Evolutionary conservation across 2,113 vertebrate genomes (phyloP).

Genomic region (Eulemur macaco): DNA sequence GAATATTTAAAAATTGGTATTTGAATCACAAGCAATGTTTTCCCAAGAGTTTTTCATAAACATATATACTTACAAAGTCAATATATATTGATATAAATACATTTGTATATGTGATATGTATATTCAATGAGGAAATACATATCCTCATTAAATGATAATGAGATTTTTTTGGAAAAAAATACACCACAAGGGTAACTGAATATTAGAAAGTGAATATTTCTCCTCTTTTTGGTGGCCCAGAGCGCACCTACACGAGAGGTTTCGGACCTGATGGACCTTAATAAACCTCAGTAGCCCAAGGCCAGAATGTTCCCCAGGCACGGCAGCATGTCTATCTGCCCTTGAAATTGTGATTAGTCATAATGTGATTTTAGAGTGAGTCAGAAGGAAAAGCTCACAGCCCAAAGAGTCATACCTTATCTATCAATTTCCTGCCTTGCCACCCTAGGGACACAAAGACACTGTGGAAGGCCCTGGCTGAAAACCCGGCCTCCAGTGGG

Average conservation of each 20-base stretch:
- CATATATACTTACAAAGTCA: background rate
- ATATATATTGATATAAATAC: too few relatives aligned
- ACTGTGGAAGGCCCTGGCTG: slow-evolving; percentile 70
- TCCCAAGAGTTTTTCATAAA: background rate
- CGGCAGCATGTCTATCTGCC: background rate
- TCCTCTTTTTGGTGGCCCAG: background rate
- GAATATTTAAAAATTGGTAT: background rate
- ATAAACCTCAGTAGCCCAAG: background rate
- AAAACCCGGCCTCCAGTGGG: slow-evolving; percentile 54
- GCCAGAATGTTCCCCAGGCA: background rate
- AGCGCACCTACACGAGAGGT: background rate
- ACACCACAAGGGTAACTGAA: background rate
- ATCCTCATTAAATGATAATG: background rate
- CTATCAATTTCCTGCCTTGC: background rate
- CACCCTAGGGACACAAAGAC: slow-evolving; percentile 68
- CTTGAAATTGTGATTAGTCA: background rate
- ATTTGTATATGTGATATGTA: too few relatives aligned
- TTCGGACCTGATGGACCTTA: background rate
- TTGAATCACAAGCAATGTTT: slow-evolving; percentile 1
- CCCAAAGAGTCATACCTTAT: background rate
- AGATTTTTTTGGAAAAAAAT: background rate
- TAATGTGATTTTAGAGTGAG: background rate
- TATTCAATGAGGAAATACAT: too few relatives aligned
- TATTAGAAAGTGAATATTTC: background rate
- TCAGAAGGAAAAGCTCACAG: background rate